Evolutionary conservation across 2,797 vertebrate species (phyloP).

Genomic region (Gouania willdenowi): DNA sequence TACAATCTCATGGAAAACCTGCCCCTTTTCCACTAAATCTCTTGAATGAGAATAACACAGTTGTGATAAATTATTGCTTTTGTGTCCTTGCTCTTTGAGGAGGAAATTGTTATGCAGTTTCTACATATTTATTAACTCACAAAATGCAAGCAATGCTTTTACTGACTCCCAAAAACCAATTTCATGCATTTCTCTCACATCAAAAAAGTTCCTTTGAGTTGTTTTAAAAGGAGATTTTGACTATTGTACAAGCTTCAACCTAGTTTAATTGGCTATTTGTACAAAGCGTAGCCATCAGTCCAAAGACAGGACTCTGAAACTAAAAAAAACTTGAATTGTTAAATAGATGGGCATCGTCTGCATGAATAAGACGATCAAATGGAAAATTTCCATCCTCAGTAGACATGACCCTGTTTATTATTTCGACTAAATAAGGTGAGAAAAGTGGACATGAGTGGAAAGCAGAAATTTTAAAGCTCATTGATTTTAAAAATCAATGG

Average conservation of each 20-base stretch:
- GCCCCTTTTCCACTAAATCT: too few relatives aligned
- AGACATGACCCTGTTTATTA: slow-evolving; percentile 28
- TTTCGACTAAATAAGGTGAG: slow-evolving; percentile 27
- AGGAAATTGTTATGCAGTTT: too few relatives aligned
- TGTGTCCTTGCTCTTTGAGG: too few relatives aligned
- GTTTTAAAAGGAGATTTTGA: not conserved
- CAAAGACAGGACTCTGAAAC: too few relatives aligned
- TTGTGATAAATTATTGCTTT: too few relatives aligned
- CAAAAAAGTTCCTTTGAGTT: not conserved
- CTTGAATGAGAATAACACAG: too few relatives aligned
- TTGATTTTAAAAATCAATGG: slow-evolving; percentile 18
- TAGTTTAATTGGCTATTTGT: slow-evolving; percentile 9
- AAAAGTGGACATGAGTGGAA: slow-evolving; percentile 12
- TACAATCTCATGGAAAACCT: too few relatives aligned
- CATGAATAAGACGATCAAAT: slow-evolving; percentile 31
- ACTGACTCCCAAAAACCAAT: not conserved
- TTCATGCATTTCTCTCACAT: not conserved
- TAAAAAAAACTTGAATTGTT: too few relatives aligned
- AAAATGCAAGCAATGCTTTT: not conserved
- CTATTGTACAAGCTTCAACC: not conserved
- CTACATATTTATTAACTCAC: too few relatives aligned
- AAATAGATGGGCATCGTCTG: too few relatives aligned
- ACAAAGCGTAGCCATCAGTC: too few relatives aligned
- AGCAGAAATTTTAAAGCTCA: slow-evolving; percentile 12
- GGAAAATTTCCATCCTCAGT: slow-evolving; percentile 21